Conservation (phyloP, 2,797 vertebrate genomes). For the Gadopsis marmoratus region DNA sequence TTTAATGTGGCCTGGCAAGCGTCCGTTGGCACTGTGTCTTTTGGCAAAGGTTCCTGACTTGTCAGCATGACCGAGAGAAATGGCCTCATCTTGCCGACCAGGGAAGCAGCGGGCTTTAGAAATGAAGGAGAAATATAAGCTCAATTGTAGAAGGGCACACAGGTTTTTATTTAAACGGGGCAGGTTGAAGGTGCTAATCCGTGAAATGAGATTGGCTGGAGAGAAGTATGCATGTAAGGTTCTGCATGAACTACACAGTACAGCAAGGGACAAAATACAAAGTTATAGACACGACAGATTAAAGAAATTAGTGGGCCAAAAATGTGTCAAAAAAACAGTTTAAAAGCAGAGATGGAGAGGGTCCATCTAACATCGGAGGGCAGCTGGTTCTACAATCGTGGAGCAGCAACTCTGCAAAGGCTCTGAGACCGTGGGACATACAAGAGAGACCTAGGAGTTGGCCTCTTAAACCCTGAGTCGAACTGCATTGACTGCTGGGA, state of each 20-base stretch:
- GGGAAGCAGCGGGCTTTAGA: constrained; percentile 28
- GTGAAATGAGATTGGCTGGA: not conserved
- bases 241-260: not conserved
- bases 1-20: constrained; percentile 87
- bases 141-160: constrained; percentile 15
- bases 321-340: no score
- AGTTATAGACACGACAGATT: not conserved
- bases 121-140: constrained; percentile 1
- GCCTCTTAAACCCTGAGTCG: constrained; percentile 29
- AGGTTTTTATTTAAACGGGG: constrained; percentile 14
- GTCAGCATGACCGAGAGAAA: constrained; percentile 67
- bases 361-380: no score
- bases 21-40: constrained; percentile 75
- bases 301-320: not conserved
- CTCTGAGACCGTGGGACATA: not conserved
- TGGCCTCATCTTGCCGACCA: constrained; percentile 31
- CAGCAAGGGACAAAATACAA: not conserved
- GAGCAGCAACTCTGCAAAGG: not conserved
- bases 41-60: constrained; percentile 67
- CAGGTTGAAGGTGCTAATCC: not conserved
- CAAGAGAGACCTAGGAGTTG: no score
- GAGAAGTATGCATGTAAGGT: not conserved
- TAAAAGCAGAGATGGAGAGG: no score
- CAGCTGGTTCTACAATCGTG: not conserved
- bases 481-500: constrained; percentile 37